A percentile compares a stretch with the other conserved stretches of the same genome.
Conservation (phyloP, 2,888 invertebrate species). For the Euzetes globulus region DNA sequence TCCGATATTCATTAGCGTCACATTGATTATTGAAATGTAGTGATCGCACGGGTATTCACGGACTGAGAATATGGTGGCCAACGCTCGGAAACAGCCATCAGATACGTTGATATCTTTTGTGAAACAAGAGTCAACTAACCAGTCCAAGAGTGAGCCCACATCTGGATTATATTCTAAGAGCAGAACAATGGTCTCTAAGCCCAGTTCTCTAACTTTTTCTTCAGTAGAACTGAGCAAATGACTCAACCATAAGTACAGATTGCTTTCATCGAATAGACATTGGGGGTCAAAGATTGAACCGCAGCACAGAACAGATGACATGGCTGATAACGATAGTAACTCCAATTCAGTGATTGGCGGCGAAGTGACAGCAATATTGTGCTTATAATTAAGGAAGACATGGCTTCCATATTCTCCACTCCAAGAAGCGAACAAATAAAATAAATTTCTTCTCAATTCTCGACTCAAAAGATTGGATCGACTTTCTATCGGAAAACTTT, state of each 20-base stretch:
- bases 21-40: constrained; percentile 94
- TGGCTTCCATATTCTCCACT: constrained; percentile 68
- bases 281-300: constrained; percentile 86
- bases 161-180: constrained; percentile 91
- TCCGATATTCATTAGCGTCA: constrained; percentile 91
- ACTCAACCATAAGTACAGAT: constrained; percentile 86
- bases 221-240: constrained; percentile 78
- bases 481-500: constrained; percentile 89
- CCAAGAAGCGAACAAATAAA: constrained; percentile 88
- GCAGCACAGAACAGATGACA: constrained; percentile 90
- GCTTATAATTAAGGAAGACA: constrained; percentile 25
- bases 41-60: constrained; percentile 96
- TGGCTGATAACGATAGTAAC: constrained; percentile 63
- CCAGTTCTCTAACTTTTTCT: constrained; percentile 59
- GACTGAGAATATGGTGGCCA: constrained; percentile 92
- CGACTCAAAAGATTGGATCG: constrained; percentile 75
- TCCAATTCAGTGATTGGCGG: constrained; percentile 50
- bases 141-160: constrained; percentile 77
- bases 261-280: constrained; percentile 77
- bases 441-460: constrained; percentile 76
- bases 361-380: constrained; percentile 45
- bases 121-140: constrained; percentile 96
- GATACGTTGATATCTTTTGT: constrained; percentile 83
- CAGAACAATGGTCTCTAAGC: constrained; percentile 84
- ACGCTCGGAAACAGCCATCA: constrained; percentile 89